phyloP scores from a whole-genome alignment of 2,888 invertebrate genomes.

The Cantharis rustica region DNA sequence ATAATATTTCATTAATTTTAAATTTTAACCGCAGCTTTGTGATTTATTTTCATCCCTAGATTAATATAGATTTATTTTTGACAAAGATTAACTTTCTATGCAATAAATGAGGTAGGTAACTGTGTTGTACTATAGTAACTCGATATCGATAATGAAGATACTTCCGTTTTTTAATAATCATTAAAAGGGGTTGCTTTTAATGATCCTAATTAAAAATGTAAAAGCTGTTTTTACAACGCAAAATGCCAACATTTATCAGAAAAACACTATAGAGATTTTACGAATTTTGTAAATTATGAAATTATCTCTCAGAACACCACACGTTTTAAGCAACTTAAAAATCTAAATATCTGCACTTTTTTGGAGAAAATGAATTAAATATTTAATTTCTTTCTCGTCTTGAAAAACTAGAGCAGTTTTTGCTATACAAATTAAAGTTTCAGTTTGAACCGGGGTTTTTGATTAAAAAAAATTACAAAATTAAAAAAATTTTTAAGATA shows the following conservation, averaged over 20 bases:
- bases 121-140: neutral
- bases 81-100: neutral
- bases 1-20: neutral
- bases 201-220: neutral
- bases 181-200: neutral
- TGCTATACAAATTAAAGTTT: too few relatives aligned
- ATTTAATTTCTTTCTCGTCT: too few relatives aligned
- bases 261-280: neutral
- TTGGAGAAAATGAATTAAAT: too few relatives aligned
- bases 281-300: neutral
- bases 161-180: neutral
- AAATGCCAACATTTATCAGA: neutral
- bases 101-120: neutral
- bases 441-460: too few relatives aligned
- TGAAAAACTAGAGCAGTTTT: too few relatives aligned
- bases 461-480: too few relatives aligned
- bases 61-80: neutral
- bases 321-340: too few relatives aligned
- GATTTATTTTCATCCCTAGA: neutral
- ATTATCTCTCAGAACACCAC: neutral
- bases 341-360: too few relatives aligned
- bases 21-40: neutral
- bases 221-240: neutral
- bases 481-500: too few relatives aligned
- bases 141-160: neutral